Base-by-base conservation (phyloP, 1,140 invertebrate genomes). In the Brachionus calyciflorus region DNA sequence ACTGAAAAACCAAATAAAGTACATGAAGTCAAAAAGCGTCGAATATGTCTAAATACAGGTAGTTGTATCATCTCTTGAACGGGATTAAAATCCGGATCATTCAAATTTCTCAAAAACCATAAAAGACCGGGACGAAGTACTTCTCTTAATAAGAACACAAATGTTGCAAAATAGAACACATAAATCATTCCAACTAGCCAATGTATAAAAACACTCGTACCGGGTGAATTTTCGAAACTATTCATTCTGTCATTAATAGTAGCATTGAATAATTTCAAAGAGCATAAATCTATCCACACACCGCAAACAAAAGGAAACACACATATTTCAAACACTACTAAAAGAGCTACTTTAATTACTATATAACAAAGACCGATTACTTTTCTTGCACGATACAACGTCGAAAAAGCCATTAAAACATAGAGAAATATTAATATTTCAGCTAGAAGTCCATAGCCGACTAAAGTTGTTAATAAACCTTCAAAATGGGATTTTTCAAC, bases 161-260 rank as follows among this genome's bases (percentile, higher is more conserved):
- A 98, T 0, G 94, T 97, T 7, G 96, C 96, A 83, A 98, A 98
- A 85, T 99, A 99, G 84, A 99, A 99, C 14, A 99, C 94, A 84
- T 97, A 99, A 1, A 99, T 91, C 94, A 98, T 98, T 68, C 96
- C 96, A n/a, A 96, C 91, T 9, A 98, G 88, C 96, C 96, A 99
- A 84, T 99, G 96, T 63, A 98, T 91, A 81, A 99, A 99, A 88
- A 98, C 93, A 0, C 93, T 95, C 0, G 95, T 97, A 48, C 93
- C 93, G 0, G 96, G 96, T 0, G 93, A 91, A 0, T 90, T 87
- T 78, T 90, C 89, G 79, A 98, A 95, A 77, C 91, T 93, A 0
- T 90, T 88, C 84, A 96, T 91, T 49, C 96, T 82, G 75, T 88
- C 87, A 78, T 87, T 83, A 57, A 88, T 77, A 3, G 84, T 85